phyloP scores from a whole-genome alignment of 2,797 vertebrate genomes.

The Notoglanidium macrostoma region DNA sequence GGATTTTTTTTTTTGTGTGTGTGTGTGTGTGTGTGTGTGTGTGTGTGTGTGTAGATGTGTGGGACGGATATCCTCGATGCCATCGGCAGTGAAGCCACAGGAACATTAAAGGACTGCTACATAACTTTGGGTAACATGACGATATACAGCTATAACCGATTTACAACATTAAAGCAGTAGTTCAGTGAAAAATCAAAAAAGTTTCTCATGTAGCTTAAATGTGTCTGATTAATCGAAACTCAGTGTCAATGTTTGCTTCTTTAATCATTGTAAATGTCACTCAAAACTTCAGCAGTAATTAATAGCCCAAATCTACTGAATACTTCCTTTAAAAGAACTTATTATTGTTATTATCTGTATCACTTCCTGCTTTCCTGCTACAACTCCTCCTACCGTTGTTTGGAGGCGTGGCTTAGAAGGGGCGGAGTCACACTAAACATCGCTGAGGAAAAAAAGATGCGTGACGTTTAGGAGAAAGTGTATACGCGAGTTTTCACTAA shows the following conservation, averaged over 20 bases:
- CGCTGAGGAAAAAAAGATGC: neutral
- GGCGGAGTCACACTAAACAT: neutral
- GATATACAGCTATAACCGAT: neutral
- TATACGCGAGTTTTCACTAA: neutral
- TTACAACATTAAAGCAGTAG: neutral
- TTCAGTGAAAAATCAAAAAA: neutral
- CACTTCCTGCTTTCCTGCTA: neutral
- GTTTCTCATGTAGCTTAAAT: neutral
- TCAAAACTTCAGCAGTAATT: neutral
- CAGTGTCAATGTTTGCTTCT: neutral
- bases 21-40: neutral
- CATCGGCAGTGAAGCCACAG: slow-evolving; percentile 74
- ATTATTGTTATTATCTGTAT: neutral
- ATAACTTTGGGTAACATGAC: slow-evolving; percentile 69
- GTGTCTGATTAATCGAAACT: neutral
- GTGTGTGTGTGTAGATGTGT: slow-evolving; percentile 67
- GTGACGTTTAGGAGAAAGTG: neutral
- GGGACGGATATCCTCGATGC: slow-evolving; percentile 79
- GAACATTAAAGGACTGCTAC: slow-evolving; percentile 80
- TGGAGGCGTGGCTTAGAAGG: neutral
- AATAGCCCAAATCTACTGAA: neutral
- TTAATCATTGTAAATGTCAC: neutral
- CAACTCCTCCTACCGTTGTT: neutral
- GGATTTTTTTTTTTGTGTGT: neutral
- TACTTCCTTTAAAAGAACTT: neutral